Evolutionary conservation across 2,113 vertebrate species (phyloP).

Genomic region (Fukomys damarensis): DNA sequence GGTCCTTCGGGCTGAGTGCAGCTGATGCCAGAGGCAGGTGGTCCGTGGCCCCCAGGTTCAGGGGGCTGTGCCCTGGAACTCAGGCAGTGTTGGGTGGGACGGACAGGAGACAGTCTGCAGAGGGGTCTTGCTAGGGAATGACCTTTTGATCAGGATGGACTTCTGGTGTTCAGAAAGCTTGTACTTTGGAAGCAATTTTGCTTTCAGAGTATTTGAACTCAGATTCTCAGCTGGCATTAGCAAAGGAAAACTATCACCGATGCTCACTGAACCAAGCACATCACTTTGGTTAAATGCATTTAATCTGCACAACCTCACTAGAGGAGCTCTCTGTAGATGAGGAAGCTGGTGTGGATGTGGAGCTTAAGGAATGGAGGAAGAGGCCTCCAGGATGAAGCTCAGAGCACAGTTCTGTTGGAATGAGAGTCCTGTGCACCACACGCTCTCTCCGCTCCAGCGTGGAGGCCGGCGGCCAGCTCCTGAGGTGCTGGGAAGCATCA

Average conservation of each 20-base stretch:
- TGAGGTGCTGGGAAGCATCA: background rate
- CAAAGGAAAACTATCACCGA: background rate
- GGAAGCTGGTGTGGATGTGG: background rate
- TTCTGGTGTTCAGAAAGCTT: background rate
- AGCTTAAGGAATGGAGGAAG: no score
- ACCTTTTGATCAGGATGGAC: background rate
- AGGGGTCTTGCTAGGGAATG: no score
- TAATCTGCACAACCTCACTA: background rate
- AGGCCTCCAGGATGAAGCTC: background rate
- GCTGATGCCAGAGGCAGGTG: background rate
- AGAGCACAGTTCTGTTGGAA: background rate
- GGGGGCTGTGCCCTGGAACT: rapidly evolving
- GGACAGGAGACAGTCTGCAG: background rate
- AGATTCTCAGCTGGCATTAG: background rate
- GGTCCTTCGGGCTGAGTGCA: background rate
- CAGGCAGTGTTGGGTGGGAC: no score
- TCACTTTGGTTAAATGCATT: background rate
- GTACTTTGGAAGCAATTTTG: background rate
- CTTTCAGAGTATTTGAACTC: background rate
- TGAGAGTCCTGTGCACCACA: background rate
- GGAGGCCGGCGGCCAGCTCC: no score
- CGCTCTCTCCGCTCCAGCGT: background rate
- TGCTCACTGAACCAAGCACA: background rate
- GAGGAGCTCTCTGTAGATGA: background rate
- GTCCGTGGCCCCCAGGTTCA: rapidly evolving